Evolutionary conservation across 2,113 vertebrate species (phyloP).

Genomic region (Anarrhichthys ocellatus): DNA sequence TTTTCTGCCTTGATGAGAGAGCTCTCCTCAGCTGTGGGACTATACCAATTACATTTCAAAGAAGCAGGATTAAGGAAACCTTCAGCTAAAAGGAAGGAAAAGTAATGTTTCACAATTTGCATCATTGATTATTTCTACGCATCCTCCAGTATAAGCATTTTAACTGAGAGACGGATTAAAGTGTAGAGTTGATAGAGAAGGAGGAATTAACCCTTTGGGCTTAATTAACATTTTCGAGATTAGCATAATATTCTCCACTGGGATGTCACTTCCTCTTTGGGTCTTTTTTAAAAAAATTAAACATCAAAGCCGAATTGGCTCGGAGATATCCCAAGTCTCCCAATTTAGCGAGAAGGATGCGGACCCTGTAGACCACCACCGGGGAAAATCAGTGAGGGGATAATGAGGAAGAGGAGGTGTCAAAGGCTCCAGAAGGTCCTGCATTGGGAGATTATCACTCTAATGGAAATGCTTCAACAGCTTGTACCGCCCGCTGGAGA

Average conservation of each 20-base stretch:
- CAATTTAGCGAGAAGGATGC: slow-evolving; percentile 71
- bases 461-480: slow-evolving; percentile 47
- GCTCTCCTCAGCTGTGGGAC: slow-evolving; percentile 50
- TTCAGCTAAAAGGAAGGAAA: slow-evolving; percentile 67
- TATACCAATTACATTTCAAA: slow-evolving; percentile 76
- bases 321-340: slow-evolving; percentile 67
- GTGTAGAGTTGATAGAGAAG: slow-evolving; percentile 63
- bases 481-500: slow-evolving; percentile 38
- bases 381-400: slow-evolving; percentile 52
- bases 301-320: slow-evolving; percentile 79
- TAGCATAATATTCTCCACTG: slow-evolving; percentile 79
- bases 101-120: slow-evolving; percentile 53
- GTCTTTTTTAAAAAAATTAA: slow-evolving; percentile 57
- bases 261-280: slow-evolving; percentile 70
- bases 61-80: slow-evolving; percentile 74
- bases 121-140: slow-evolving; percentile 69
- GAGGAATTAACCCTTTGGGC: slow-evolving; percentile 81
- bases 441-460: slow-evolving; percentile 60
- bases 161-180: slow-evolving; percentile 73
- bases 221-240: slow-evolving; percentile 82
- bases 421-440: slow-evolving; percentile 57
- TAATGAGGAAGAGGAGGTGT: slow-evolving; percentile 60
- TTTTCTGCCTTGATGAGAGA: slow-evolving; percentile 39
- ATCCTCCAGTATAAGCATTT: slow-evolving; percentile 54
- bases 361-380: slow-evolving; percentile 62